phyloP scores from a whole-genome alignment of 2,797 vertebrate species.

The Moxostoma hubbsi region DNA sequence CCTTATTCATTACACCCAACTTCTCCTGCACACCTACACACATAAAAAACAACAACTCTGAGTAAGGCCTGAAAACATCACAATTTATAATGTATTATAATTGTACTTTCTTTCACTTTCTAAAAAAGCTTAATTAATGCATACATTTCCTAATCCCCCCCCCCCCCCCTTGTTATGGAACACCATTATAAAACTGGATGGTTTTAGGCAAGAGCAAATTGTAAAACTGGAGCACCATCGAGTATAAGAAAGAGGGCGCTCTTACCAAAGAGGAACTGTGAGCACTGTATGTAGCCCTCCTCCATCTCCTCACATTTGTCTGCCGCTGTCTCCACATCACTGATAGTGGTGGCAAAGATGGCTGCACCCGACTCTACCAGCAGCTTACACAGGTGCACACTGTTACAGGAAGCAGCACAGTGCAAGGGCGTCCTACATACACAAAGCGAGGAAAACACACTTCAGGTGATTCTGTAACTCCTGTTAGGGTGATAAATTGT shows the following conservation, averaged over 20 bases:
- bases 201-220: too few relatives aligned
- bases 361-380: slow-evolving; percentile 97
- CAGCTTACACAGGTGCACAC: slow-evolving; percentile 95
- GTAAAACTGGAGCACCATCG: background rate
- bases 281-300: slow-evolving; percentile 95
- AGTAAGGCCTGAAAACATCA: background rate
- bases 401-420: slow-evolving; percentile 98
- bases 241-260: background rate
- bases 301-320: slow-evolving; percentile 99
- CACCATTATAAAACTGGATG: too few relatives aligned
- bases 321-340: slow-evolving; percentile 95
- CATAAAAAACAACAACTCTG: background rate
- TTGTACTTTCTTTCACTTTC: too few relatives aligned
- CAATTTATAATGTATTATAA: too few relatives aligned
- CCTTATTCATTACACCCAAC: slow-evolving; percentile 97
- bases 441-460: background rate
- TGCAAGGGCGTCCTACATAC: slow-evolving; percentile 92
- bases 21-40: slow-evolving; percentile 94
- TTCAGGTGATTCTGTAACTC: background rate
- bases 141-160: too few relatives aligned
- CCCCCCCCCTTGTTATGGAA: too few relatives aligned
- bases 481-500: too few relatives aligned
- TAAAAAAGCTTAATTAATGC: too few relatives aligned
- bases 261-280: slow-evolving; percentile 95
- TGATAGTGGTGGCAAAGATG: slow-evolving; percentile 96